Evolutionary conservation across 1,140 invertebrate genomes (phyloP).

Genomic region (Chymomyza costata): DNA sequence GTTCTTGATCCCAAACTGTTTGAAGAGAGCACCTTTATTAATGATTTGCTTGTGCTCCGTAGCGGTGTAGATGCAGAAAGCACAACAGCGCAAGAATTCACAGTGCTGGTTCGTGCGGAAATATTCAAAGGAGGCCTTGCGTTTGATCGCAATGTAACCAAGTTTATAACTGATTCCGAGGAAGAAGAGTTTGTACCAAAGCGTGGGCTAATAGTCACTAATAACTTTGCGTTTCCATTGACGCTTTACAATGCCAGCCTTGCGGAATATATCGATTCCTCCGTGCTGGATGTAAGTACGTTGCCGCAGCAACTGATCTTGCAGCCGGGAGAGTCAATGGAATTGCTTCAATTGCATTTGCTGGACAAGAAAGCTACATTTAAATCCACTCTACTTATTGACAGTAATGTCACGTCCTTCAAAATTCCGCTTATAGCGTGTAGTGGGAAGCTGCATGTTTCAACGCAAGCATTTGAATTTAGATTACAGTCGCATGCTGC

Average conservation of each 20-base stretch:
- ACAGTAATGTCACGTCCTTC: slow-evolving; percentile 57
- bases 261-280: slow-evolving; percentile 27
- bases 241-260: slow-evolving; percentile 44
- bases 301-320: slow-evolving; percentile 65
- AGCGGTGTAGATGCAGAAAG: not conserved
- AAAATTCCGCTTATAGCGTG: slow-evolving; percentile 53
- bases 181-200: slow-evolving; percentile 24
- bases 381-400: slow-evolving; percentile 40
- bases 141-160: slow-evolving; percentile 52
- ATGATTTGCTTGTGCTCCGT: slow-evolving; percentile 40
- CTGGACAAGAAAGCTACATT: slow-evolving; percentile 41
- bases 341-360: slow-evolving; percentile 43
- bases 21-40: slow-evolving; percentile 42
- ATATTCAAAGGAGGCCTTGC: slow-evolving; percentile 55
- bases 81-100: slow-evolving; percentile 31
- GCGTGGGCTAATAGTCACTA: slow-evolving; percentile 47
- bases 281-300: slow-evolving; percentile 33
- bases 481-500: slow-evolving; percentile 16
- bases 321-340: slow-evolving; percentile 49
- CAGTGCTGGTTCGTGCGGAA: slow-evolving; percentile 55
- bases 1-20: slow-evolving; percentile 47
- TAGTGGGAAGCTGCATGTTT: slow-evolving; percentile 52
- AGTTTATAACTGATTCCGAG: slow-evolving; percentile 42
- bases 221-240: slow-evolving; percentile 51
- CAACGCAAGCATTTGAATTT: slow-evolving; percentile 41